These are phyloP conservation scores for Papilio polytes DNA, from an alignment of 1,140 invertebrate genomes.

Conservation along the genomic window DNA sequence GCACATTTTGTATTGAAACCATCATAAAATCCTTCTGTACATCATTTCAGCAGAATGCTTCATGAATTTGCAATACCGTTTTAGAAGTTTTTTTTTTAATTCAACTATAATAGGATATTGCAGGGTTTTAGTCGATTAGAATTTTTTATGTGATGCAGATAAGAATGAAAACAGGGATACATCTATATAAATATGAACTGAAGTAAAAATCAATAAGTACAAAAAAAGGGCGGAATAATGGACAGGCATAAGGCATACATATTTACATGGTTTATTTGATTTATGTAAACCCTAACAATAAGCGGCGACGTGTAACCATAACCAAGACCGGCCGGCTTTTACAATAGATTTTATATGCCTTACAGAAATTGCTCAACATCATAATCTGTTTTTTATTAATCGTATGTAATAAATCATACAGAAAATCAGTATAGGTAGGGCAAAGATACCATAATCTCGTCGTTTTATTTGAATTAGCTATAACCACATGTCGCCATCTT, in stretches of 20 bases:
- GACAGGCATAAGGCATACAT: not conserved
- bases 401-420: not conserved
- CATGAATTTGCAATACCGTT: not conserved
- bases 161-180: not conserved
- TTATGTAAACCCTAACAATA: constrained; percentile 25
- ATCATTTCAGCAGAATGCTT: not conserved
- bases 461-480: constrained; percentile 66
- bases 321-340: constrained; percentile 59
- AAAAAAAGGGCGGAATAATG: not conserved
- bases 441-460: constrained; percentile 10
- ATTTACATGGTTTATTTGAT: constrained; percentile 28
- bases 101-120: not conserved
- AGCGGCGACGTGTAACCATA: constrained; percentile 53
- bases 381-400: not conserved
- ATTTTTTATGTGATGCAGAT: not conserved
- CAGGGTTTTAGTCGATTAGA: not conserved
- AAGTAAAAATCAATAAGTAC: not conserved
- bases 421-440: constrained; percentile 6
- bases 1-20: not conserved
- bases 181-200: not conserved
- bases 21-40: not conserved
- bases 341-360: not conserved
- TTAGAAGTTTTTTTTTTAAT: not conserved
- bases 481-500: constrained; percentile 84
- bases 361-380: not conserved